Base-by-base conservation (phyloP, 2,113 vertebrate species). In the Bubo bubo region DNA sequence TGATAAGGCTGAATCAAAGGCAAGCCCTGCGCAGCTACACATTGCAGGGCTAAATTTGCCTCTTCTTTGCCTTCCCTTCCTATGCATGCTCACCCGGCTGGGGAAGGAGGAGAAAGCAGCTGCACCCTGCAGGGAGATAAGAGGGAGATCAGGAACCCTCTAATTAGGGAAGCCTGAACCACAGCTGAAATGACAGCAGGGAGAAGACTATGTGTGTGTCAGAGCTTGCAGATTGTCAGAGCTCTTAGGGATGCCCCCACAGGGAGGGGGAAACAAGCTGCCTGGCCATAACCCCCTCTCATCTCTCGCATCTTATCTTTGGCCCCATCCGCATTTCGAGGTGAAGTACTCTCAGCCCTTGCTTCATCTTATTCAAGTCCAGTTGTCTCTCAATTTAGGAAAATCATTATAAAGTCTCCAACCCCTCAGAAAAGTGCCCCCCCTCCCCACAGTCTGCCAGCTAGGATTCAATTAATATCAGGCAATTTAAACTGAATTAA, bases 301-400 rank as follows among this genome's bases (percentile, higher is more conserved):
- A 0, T 18, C 62, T 37, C 73, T 56, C 1, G 0, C 1, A 0
- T 28, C n/a, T 47, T 1, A 0, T 27, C 64, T 74, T 63, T 63
- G 60, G 34, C 63, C 67, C 74, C 22, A 1, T 37, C 37, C 35
- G 6, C 24, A 11, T 22, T 14, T 21, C 34, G 27, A 75, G 23
- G 4, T n/a, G 66, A 81, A 35, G 21, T 13, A 8, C 45, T 60
- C 28, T 27, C 72, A 59, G 47, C 34, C 30, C 30, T 26, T 80
- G 22, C 64, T 79, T 67, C 63, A 63, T 19, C 58, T 60, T 62
- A 47, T 20, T 62, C n/a, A 75, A 71, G 39, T 19, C 56, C 16
- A 6, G 10, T 1, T 62, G 12, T 12, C 64, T 75, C n/a, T 27
- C 8, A 1, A 11, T 79, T 90, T 87, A 60, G 34, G 24, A 56